These are phyloP conservation scores for Atrina japonica DNA, from an alignment of 2,888 invertebrate species.

Conservation along the genomic window DNA sequence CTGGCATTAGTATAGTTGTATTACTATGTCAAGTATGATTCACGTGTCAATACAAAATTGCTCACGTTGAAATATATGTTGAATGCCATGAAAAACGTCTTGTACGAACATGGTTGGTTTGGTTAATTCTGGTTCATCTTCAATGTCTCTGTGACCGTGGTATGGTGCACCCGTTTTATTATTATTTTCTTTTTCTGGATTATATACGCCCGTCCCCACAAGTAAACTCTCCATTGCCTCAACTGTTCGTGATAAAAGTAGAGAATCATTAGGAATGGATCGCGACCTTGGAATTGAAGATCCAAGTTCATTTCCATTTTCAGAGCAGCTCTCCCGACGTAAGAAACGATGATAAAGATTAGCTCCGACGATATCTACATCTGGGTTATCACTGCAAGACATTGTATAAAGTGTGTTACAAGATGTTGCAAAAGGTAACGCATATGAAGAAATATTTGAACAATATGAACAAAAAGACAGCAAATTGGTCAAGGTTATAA, in stretches of 20 bases:
- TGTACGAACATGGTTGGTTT: constrained; percentile 71
- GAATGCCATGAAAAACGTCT: constrained; percentile 74
- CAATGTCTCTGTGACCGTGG: constrained; percentile 78
- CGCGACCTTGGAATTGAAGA: constrained; percentile 56
- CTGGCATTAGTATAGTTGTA: background rate
- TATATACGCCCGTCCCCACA: constrained; percentile 79
- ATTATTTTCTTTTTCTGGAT: constrained; percentile 59
- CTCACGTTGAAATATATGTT: constrained; percentile 74
- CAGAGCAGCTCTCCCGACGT: constrained; percentile 46
- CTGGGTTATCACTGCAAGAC: constrained; percentile 78
- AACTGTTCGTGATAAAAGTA: constrained; percentile 74
- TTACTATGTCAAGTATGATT: background rate
- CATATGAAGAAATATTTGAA: background rate
- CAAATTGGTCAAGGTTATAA: no score
- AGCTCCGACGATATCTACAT: constrained; percentile 79
- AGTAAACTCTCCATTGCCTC: constrained; percentile 72
- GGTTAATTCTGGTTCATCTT: constrained; percentile 71
- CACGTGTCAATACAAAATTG: constrained; percentile 39
- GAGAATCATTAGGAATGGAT: constrained; percentile 69
- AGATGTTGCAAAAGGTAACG: background rate
- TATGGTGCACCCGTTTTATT: constrained; percentile 60
- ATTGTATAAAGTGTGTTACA: background rate
- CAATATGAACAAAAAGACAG: background rate
- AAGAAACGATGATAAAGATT: constrained; percentile 78
- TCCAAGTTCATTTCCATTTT: constrained; percentile 49